A percentile compares a stretch with the other conserved stretches of the same genome.
phyloP scores from a whole-genome alignment of 2,113 vertebrate species.

The Prolemur simus region DNA sequence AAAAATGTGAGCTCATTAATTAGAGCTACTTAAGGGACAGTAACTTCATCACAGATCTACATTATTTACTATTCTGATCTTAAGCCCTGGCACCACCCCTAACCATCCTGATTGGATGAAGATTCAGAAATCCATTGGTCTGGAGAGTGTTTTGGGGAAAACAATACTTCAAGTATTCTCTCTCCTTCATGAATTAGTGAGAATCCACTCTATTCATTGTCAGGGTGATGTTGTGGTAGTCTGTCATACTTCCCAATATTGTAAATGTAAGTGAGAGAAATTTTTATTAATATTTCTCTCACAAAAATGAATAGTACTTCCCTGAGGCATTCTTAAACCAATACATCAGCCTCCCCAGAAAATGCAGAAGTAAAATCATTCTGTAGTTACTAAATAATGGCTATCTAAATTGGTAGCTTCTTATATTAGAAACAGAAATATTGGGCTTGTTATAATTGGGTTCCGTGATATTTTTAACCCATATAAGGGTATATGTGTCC shows the following conservation, averaged over 20 bases:
- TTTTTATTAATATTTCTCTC: not conserved
- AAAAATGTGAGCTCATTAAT: not conserved
- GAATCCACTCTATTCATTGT: not conserved
- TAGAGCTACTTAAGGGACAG: not conserved
- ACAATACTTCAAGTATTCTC: not conserved
- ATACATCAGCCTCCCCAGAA: not conserved
- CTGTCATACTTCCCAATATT: not conserved
- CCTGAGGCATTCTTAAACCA: not conserved
- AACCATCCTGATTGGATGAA: not conserved
- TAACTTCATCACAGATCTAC: not conserved
- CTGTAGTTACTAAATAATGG: not conserved
- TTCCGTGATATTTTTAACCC: not conserved
- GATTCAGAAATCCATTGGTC: not conserved
- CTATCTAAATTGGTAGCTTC: not conserved
- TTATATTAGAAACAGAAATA: conserved; percentile 11
- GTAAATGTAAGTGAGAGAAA: not conserved
- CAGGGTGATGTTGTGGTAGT: not conserved
- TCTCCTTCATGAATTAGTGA: not conserved
- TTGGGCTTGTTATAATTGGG: not conserved
- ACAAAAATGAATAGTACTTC: not conserved
- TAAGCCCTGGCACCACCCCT: not conserved
- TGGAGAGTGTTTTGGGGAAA: not conserved
- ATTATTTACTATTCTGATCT: not conserved
- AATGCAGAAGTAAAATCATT: conserved; percentile 28
- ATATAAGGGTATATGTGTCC: not conserved